phyloP scores from a whole-genome alignment of 1,140 invertebrate species.

The Cydia strobilella region DNA sequence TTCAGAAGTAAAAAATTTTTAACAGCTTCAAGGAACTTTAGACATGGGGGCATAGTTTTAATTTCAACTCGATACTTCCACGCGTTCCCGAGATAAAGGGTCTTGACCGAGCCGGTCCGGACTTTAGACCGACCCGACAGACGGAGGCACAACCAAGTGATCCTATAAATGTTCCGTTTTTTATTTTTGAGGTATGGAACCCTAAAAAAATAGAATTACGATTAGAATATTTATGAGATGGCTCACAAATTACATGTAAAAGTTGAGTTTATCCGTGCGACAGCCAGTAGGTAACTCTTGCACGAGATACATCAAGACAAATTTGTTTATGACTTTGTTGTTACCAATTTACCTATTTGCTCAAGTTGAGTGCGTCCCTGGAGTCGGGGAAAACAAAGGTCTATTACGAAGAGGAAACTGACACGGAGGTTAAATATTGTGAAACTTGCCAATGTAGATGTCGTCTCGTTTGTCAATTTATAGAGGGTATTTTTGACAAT shows the following conservation, averaged over 20 bases:
- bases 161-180: no score
- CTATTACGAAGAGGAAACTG: slow-evolving; percentile 19
- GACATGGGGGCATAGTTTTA: no score
- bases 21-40: no score
- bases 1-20: no score
- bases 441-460: slow-evolving; percentile 14
- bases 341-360: slow-evolving; percentile 31
- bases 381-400: slow-evolving; percentile 5
- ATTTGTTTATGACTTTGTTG: slow-evolving; percentile 31
- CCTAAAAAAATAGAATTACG: neutral
- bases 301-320: slow-evolving; percentile 24
- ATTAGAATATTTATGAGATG: neutral
- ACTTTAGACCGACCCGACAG: no score
- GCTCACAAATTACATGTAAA: slow-evolving; percentile 14
- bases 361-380: slow-evolving; percentile 8
- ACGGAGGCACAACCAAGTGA: no score
- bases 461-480: slow-evolving; percentile 4
- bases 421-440: slow-evolving; percentile 23
- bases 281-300: slow-evolving; percentile 23
- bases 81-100: no score
- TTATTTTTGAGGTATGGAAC: no score
- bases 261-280: slow-evolving; percentile 8
- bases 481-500: neutral
- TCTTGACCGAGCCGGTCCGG: no score
- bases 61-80: no score